Percentiles rank a stretch among this genome's conserved stretches.
Conservation (phyloP, 2,888 invertebrate genomes). For the Agonopterix heracliana region DNA sequence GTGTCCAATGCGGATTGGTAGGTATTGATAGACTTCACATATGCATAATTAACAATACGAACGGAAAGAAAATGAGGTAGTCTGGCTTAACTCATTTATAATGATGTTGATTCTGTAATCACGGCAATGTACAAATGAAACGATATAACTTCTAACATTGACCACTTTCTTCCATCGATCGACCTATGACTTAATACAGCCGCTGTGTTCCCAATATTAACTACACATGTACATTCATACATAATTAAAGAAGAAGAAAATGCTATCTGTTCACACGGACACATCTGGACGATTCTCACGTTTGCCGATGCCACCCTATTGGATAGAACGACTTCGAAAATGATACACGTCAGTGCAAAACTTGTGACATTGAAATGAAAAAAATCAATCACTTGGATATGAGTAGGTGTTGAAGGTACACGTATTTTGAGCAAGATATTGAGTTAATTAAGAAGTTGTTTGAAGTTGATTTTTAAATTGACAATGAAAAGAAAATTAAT, state of each 20-base stretch:
- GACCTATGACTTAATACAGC: background rate
- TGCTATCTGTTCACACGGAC: conserved; percentile 40
- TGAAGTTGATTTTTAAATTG: background rate
- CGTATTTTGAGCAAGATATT: conserved; percentile 20
- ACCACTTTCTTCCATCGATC: background rate
- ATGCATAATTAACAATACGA: too few relatives aligned
- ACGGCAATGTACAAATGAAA: too few relatives aligned
- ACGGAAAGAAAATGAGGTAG: too few relatives aligned
- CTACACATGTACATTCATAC: conserved; percentile 29
- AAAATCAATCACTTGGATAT: conserved; percentile 46
- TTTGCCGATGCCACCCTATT: conserved; percentile 23
- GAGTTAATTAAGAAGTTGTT: background rate
- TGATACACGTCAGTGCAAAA: conserved; percentile 54
- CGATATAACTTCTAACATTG: background rate
- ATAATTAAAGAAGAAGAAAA: conserved; percentile 54
- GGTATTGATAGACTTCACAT: too few relatives aligned
- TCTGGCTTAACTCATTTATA: too few relatives aligned
- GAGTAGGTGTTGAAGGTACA: conserved; percentile 24
- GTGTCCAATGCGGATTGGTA: too few relatives aligned
- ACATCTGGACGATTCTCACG: conserved; percentile 1
- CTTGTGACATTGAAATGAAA: conserved; percentile 36
- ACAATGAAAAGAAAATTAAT: background rate
- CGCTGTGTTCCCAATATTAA: background rate
- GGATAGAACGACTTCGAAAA: conserved; percentile 42
- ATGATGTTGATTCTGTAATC: too few relatives aligned